Base-by-base conservation (phyloP, 2,797 vertebrate genomes). In the Aquila chrysaetos region DNA sequence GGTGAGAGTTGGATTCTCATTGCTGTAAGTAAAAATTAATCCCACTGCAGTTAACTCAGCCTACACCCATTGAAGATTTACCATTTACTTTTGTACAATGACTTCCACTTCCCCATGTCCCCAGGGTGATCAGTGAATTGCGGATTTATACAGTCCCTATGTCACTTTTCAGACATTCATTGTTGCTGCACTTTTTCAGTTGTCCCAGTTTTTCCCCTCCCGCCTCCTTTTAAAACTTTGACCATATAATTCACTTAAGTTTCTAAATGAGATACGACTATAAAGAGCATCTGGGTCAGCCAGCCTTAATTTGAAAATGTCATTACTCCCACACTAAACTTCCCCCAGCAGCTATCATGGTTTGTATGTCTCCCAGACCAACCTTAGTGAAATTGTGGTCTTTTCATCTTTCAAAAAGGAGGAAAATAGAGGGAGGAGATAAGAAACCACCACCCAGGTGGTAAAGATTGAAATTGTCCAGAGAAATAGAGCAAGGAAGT, bases 221-320 rank as follows among this genome's bases (percentile, higher is more conserved):
- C 51, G 79, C 31, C 41, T 91, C 46, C 91, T 79, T 92, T 88
- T 85, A 85, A 94, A 94, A 96, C 65, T 92, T 88, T 46, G 67
- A 30, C 68, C 43, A 25, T 82, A 53, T 46, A 75, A 91, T 92
- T 92, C 86, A 79, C 70, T 79, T 90, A 72, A 84, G 41, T 49
- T 88, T 90, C 73, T 86, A 96, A 96, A 78, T 85, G 65, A 96
- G 92, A 25, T 83, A 79, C 18, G 13, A 84, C 92, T 92, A 92
- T 93, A 92, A 92, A 90, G 90, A 92, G 76, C 57, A 86, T 31
- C 48, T 96, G 90, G 95, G 80, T 90, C 92, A 93, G 76, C 49
- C 92, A 93, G 83, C 17, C 77, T 90, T 95, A 75, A 95, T 93
- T 96, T 94, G 85, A 93, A 93, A 94, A 88, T 43, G 41, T 72